Conservation (phyloP, 2,797 vertebrate species). For the Dicrostonyx torquatus region DNA sequence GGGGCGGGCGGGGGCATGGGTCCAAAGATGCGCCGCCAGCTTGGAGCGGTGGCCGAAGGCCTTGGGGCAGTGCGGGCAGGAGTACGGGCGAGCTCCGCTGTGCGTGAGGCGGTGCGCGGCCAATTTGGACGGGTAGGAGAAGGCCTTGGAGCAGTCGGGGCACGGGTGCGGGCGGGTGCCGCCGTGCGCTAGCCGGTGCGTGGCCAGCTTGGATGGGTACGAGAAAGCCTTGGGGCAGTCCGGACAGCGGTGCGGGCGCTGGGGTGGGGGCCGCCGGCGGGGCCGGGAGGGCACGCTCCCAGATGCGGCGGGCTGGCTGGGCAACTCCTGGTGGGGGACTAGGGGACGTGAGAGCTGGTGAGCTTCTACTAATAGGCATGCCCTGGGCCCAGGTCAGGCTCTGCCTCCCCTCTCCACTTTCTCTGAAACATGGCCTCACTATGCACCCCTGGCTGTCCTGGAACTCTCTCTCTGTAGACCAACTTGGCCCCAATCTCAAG, state of each 20-base stretch:
- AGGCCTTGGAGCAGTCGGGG: conserved; percentile 80
- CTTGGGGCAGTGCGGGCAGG: conserved; percentile 78
- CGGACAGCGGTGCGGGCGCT: conserved; percentile 81
- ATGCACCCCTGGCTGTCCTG: not conserved
- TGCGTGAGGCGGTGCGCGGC: conserved; percentile 79
- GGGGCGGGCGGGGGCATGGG: conserved; percentile 70
- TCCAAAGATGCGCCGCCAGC: conserved; percentile 71
- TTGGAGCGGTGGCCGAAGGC: conserved; percentile 77
- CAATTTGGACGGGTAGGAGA: conserved; percentile 78
- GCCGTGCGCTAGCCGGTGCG: conserved; percentile 82
- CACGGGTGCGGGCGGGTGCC: conserved; percentile 78
- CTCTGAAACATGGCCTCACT: not conserved
- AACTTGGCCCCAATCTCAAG: not conserved
- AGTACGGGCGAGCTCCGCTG: conserved; percentile 75
- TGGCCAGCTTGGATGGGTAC: conserved; percentile 84
- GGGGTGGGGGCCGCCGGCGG: conserved; percentile 58
- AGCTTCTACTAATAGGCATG: not conserved
- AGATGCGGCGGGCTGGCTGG: not conserved
- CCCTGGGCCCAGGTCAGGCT: not conserved
- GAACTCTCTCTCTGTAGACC: not conserved
- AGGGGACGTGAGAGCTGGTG: conserved; percentile 51
- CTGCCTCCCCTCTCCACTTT: not conserved
- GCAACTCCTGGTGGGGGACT: conserved; percentile 52
- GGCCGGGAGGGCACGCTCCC: not conserved
- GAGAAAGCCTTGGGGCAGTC: conserved; percentile 84